Percentiles rank a stretch among this genome's conserved stretches.
Evolutionary conservation across 2,888 invertebrate species (phyloP).

Genomic region (Sarcophaga carnaria): DNA sequence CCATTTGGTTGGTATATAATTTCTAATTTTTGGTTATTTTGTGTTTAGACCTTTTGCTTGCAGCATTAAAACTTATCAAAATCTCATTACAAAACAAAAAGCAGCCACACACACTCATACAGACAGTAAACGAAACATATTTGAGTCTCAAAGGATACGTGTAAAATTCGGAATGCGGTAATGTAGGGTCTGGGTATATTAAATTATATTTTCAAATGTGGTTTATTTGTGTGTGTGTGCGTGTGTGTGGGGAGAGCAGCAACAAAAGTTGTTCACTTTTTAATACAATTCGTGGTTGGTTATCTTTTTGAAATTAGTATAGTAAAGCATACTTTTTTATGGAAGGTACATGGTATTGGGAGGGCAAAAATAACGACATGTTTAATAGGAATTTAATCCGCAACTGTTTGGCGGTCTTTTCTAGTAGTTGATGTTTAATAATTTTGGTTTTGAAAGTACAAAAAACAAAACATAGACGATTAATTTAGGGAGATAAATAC

Average conservation of each 20-base stretch:
- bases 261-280: no score
- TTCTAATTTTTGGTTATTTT: constrained; percentile 34
- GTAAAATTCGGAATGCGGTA: neutral
- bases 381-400: no score
- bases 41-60: constrained; percentile 38
- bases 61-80: constrained; percentile 52
- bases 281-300: neutral
- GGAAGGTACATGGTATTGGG: no score
- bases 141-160: constrained; percentile 40
- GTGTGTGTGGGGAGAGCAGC: no score
- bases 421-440: no score
- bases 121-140: constrained; percentile 16
- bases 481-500: no score
- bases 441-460: no score
- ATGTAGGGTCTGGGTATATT: constrained; percentile 9
- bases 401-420: no score
- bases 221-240: no score
- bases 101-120: neutral
- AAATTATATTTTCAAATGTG: constrained; percentile 3
- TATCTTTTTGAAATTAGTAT: constrained; percentile 12
- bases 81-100: constrained; percentile 44
- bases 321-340: no score
- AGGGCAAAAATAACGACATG: no score
- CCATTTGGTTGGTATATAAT: constrained; percentile 26
- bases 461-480: no score